A percentile compares a stretch with the other conserved stretches of the same genome.
phyloP scores from a whole-genome alignment of 2,797 vertebrate species.

The Sebastolobus alascanus region DNA sequence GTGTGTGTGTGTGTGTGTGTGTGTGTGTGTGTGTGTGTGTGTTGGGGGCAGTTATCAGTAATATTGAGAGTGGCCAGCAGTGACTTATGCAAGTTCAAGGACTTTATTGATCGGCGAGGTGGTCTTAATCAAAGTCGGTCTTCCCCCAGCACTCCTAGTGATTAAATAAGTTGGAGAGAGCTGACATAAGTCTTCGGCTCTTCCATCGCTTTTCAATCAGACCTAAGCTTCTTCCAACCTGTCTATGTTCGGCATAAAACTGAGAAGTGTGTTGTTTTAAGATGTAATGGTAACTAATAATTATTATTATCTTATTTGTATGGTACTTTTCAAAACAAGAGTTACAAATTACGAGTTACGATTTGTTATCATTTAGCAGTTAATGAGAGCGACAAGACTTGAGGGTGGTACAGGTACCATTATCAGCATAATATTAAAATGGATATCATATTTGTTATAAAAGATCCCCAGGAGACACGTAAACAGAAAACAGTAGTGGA shows the following conservation, averaged over 20 bases:
- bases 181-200: slow-evolving; percentile 83
- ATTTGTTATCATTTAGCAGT: neutral
- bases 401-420: neutral
- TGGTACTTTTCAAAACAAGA: neutral
- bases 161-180: slow-evolving; percentile 90
- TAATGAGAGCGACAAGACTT: neutral
- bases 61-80: slow-evolving; percentile 84
- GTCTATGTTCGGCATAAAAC: slow-evolving; percentile 44
- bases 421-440: neutral
- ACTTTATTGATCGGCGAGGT: slow-evolving; percentile 90
- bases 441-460: neutral
- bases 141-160: slow-evolving; percentile 88
- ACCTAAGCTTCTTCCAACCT: slow-evolving; percentile 76
- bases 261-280: neutral
- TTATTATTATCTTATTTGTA: neutral
- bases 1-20: slow-evolving; percentile 17
- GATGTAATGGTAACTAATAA: neutral
- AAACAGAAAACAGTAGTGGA: neutral
- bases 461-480: neutral
- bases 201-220: slow-evolving; percentile 78
- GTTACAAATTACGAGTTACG: neutral
- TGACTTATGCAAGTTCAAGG: slow-evolving; percentile 93
- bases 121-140: slow-evolving; percentile 91
- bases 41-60: slow-evolving; percentile 68
- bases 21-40: slow-evolving; percentile 33